A percentile compares a stretch with the other conserved stretches of the same genome.
These are phyloP conservation scores for Pelecanus crispus DNA, from an alignment of 2,113 vertebrate genomes.

Conservation along the genomic window DNA sequence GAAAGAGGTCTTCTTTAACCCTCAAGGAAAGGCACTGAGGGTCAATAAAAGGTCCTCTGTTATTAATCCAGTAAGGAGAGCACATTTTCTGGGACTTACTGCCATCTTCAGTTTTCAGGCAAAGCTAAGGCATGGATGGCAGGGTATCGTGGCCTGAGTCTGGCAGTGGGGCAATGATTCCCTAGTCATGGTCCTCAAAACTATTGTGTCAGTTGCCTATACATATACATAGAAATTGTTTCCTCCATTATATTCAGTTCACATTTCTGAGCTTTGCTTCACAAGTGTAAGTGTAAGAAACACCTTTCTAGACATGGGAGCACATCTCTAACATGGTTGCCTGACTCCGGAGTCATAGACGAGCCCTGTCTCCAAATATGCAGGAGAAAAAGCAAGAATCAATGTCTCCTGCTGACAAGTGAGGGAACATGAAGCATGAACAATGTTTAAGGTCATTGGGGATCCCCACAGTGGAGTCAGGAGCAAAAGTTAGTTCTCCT, in stretches of 20 bases:
- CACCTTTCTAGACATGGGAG: not conserved
- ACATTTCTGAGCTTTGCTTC: not conserved
- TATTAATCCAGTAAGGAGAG: not conserved
- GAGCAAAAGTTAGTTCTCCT: not conserved
- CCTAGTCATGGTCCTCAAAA: not conserved
- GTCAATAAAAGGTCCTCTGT: not conserved
- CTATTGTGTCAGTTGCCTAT: not conserved
- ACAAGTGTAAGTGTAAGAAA: not conserved
- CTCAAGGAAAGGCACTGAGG: not conserved
- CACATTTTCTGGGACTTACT: conserved; percentile 8
- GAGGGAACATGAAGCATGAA: not conserved
- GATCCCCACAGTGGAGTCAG: not conserved
- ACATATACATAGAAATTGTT: accelerated
- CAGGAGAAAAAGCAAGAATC: not conserved
- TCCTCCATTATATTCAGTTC: not conserved
- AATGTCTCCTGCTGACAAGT: not conserved
- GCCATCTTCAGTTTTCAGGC: conserved; percentile 43
- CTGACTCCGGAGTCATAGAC: not conserved
- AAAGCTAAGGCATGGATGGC: not conserved
- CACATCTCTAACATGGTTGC: not conserved
- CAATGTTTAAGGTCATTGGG: not conserved
- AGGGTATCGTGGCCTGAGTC: not conserved
- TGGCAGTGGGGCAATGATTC: not conserved
- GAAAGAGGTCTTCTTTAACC: not conserved
- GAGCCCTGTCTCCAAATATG: not conserved